A percentile compares a stretch with the other conserved stretches of the same genome.
Evolutionary conservation across 1,140 invertebrate genomes (phyloP).

Genomic region (Luehdorfia chinensis): DNA sequence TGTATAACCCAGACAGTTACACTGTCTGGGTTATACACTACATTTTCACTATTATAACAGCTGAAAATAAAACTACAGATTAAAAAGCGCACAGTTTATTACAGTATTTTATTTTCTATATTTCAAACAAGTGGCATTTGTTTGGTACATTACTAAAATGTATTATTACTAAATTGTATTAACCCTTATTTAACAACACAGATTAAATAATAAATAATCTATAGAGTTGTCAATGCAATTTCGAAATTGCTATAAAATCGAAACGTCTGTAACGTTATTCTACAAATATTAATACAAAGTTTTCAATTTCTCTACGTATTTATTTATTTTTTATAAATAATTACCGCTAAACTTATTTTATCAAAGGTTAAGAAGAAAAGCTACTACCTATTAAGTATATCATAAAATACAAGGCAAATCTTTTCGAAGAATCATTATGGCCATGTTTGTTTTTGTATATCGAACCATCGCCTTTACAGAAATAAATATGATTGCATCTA

Average conservation of each 20-base stretch:
- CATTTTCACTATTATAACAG: too few species aligned
- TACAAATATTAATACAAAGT: slow-evolving; percentile 3
- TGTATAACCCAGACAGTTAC: too few species aligned
- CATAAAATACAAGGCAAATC: too few species aligned
- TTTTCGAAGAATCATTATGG: too few species aligned
- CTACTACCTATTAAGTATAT: too few species aligned
- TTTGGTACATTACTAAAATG: background rate
- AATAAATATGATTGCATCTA: too few species aligned
- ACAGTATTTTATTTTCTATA: slow-evolving; percentile 15
- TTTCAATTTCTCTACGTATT: slow-evolving; percentile 7
- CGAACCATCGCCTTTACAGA: too few species aligned
- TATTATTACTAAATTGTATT: too few species aligned
- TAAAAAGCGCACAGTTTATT: slow-evolving; percentile 61
- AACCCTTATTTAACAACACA: background rate
- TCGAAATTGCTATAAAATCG: slow-evolving; percentile 8
- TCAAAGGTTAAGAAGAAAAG: too few species aligned
- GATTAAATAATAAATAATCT: background rate
- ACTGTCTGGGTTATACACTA: too few species aligned
- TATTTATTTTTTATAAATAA: slow-evolving; percentile 3
- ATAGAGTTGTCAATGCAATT: slow-evolving; percentile 2
- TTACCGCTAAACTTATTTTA: background rate
- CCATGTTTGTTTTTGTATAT: too few species aligned
- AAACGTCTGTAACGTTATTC: slow-evolving; percentile 2
- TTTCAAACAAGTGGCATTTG: background rate
- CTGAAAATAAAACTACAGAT: slow-evolving; percentile 37